Conservation (phyloP, 2,797 vertebrate species). For the Coracias cyanogaster region DNA sequence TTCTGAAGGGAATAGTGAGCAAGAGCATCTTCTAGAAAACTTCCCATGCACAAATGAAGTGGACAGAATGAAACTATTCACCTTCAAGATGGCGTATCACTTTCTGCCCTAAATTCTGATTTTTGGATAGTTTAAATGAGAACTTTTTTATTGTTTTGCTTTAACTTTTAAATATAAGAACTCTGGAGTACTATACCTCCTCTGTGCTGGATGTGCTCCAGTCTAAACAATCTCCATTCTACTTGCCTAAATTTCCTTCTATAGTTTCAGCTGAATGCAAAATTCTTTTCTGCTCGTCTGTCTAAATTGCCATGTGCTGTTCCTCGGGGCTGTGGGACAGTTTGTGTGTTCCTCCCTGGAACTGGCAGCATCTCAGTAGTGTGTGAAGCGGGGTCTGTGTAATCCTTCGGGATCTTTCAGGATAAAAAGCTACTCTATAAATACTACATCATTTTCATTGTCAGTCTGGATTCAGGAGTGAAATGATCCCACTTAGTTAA, state of each 20-base stretch:
- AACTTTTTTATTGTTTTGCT: not conserved
- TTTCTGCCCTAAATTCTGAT: not conserved
- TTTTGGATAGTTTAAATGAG: not conserved
- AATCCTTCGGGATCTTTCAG: slow-evolving; percentile 40
- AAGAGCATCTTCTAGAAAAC: not conserved
- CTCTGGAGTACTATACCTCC: not conserved
- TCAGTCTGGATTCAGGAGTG: slow-evolving; percentile 47
- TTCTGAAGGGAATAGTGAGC: not conserved
- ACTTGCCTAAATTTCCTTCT: slow-evolving; percentile 1
- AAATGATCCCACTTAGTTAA: slow-evolving; percentile 61
- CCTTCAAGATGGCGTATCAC: accelerated
- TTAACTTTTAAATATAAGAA: slow-evolving; percentile 1
- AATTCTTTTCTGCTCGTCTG: not conserved
- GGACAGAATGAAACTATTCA: not conserved
- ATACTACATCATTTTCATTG: slow-evolving; percentile 48
- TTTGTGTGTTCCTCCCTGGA: not conserved
- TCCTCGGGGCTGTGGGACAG: not conserved
- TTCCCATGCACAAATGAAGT: not conserved
- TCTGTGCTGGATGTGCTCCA: slow-evolving; percentile 43
- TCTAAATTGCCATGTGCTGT: not conserved
- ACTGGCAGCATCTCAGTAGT: not conserved
- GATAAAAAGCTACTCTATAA: slow-evolving; percentile 57
- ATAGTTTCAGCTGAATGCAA: slow-evolving; percentile 2
- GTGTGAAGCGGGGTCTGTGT: not conserved
- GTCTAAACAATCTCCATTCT: slow-evolving; percentile 29